Evolutionary conservation across 2,888 invertebrate species (phyloP), one percentile per base, ranked within the genome.

Genomic region (Xestia sexstrigata): DNA sequence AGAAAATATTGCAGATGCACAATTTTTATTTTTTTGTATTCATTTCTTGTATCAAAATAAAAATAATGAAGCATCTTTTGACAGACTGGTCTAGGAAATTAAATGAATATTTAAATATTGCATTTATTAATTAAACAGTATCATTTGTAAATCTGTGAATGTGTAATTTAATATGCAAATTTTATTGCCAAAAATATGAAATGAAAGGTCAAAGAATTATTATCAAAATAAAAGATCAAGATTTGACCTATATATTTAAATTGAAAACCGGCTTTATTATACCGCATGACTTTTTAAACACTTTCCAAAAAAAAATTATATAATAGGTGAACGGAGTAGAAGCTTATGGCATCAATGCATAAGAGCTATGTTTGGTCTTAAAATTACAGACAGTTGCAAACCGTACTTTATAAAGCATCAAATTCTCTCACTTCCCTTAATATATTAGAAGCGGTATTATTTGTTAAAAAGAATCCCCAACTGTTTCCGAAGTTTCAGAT

Each of bases 131-230:
- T 30, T 15, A 13, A 65, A 65, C 17, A 6, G 30, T 45, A 67
- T n/a, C 7, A 30, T 42, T 17, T 55, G 42, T 72, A 9, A 17
- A 71, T 55, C 8, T 5, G 17, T n/a, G 45, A n/a, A 58, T 58
- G 15, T 26, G 26, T 42, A 26, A 66, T n/a, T 15, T 35, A 35
- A 47, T 13, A 58, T 58, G 35, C 0, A 1, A n/a, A 70, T 73
- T 17, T 45, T 30, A 35, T 13, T n/a, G 5, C 26, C 0, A 74
- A 23, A 23, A 30, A 55, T n/a, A 17, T 23, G 26, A 23, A 23
- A 30, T 26, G 26, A 76, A 65, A 47, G 76, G 47, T 76, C 55
- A 55, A 17, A 15, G 23, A 47, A 58, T 52, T 47, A 3, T 30
- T 23, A 26, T 58, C 1, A 2, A 47, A 55, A n/a, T 58, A 47